Evolutionary conservation across 2,888 invertebrate genomes (phyloP).

Genomic region (Melipona beecheii): DNA sequence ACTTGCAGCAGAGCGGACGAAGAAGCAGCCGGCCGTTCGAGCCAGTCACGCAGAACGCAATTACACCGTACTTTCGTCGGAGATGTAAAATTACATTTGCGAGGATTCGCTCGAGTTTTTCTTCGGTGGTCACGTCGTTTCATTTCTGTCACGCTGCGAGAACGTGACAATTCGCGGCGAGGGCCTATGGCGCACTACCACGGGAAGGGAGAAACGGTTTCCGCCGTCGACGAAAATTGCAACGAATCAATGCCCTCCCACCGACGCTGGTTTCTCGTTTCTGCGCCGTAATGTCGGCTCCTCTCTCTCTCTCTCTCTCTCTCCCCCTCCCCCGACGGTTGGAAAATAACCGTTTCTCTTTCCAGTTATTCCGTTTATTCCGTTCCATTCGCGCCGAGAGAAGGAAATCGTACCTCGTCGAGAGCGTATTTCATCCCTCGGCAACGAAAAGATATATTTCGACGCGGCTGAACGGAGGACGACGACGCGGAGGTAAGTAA

Average conservation of each 20-base stretch:
- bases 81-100: background rate
- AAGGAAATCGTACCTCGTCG: conserved; percentile 31
- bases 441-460: conserved; percentile 34
- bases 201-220: background rate
- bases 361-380: conserved; percentile 40
- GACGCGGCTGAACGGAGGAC: background rate
- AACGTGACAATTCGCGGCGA: background rate
- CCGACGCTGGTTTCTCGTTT: conserved; percentile 11
- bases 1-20: background rate
- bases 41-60: too few relatives aligned
- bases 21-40: too few relatives aligned
- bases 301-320: background rate
- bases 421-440: conserved; percentile 21
- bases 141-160: conserved; percentile 17
- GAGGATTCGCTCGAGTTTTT: background rate
- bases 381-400: conserved; percentile 31
- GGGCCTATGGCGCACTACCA: background rate
- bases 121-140: background rate
- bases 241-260: conserved; percentile 28
- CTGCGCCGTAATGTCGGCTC: background rate
- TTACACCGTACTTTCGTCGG: background rate
- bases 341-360: conserved; percentile 48
- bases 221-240: conserved; percentile 2
- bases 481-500: conserved; percentile 6
- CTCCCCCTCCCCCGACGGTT: background rate